phyloP scores from a whole-genome alignment of 23 tunicate genomes.

The Diplosoma virens region DNA sequence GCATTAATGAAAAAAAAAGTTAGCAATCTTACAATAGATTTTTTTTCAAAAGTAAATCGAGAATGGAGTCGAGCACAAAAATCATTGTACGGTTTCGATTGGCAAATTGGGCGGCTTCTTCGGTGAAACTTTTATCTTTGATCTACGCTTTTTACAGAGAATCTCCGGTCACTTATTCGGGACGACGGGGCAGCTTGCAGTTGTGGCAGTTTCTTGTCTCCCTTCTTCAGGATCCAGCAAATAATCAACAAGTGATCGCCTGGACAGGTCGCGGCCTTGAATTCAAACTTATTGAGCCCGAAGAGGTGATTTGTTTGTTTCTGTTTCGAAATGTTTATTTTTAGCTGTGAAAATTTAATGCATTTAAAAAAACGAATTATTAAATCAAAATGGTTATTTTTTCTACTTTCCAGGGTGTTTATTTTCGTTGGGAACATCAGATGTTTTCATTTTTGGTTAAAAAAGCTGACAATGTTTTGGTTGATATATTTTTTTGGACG shows the following conservation, averaged over 20 bases:
- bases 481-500: too few relatives aligned
- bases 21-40: too few relatives aligned
- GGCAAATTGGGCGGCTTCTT: too few relatives aligned
- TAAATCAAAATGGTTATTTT: too few relatives aligned
- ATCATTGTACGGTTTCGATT: too few relatives aligned
- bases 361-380: too few relatives aligned
- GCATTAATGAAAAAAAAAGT: too few relatives aligned
- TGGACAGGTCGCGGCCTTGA: constrained; percentile 96
- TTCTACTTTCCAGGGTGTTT: not conserved
- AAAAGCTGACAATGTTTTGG: too few relatives aligned
- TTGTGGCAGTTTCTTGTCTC: constrained; percentile 96
- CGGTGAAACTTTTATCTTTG: not conserved
- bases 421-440: not conserved
- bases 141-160: constrained; percentile 21
- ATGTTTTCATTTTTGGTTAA: too few relatives aligned
- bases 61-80: too few relatives aligned
- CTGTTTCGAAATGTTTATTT: not conserved
- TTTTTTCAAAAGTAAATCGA: too few relatives aligned
- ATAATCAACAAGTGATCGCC: constrained; percentile 72
- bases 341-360: too few relatives aligned
- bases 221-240: constrained; percentile 74
- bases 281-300: constrained; percentile 93
- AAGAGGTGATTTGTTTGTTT: constrained; percentile 77
- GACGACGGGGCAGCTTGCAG: constrained; percentile 82
- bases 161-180: not conserved